Percentiles rank a stretch among this genome's conserved stretches.
Evolutionary conservation across 2,113 vertebrate genomes (phyloP).

Genomic region (Phrynosoma blainvillii): DNA sequence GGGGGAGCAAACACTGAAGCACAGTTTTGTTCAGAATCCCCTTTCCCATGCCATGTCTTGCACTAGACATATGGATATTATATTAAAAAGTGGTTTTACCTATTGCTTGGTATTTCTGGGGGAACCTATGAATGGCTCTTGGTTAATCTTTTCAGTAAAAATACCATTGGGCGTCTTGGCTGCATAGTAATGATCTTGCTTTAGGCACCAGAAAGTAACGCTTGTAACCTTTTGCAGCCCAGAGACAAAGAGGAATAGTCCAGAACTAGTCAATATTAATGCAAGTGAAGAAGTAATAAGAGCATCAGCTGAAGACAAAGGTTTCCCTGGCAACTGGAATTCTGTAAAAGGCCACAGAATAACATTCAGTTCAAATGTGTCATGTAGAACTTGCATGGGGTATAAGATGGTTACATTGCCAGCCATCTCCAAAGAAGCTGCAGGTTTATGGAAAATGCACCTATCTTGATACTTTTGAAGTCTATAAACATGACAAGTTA

Average conservation of each 20-base stretch:
- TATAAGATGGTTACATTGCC: constrained; percentile 11
- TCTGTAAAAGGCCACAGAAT: constrained; percentile 22
- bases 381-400: not conserved
- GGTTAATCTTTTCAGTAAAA: constrained; percentile 11
- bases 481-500: not conserved
- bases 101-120: constrained; percentile 31
- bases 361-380: constrained; percentile 28
- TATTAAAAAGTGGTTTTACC: not conserved
- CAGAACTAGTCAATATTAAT: constrained; percentile 19
- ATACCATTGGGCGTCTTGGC: constrained; percentile 8
- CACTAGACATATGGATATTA: not conserved
- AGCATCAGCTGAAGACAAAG: constrained; percentile 29
- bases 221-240: constrained; percentile 16
- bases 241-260: not conserved
- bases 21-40: not conserved
- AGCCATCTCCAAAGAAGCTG: not conserved
- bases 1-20: not conserved
- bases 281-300: constrained; percentile 20
- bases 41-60: not conserved
- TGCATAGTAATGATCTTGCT: not conserved
- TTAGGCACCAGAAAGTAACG: constrained; percentile 9
- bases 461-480: not conserved
- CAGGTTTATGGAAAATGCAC: constrained; percentile 5
- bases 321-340: constrained; percentile 57
- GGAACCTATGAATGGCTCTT: constrained; percentile 9